Base-by-base conservation (phyloP, 2,888 invertebrate genomes). In the Tholera decimalis region DNA sequence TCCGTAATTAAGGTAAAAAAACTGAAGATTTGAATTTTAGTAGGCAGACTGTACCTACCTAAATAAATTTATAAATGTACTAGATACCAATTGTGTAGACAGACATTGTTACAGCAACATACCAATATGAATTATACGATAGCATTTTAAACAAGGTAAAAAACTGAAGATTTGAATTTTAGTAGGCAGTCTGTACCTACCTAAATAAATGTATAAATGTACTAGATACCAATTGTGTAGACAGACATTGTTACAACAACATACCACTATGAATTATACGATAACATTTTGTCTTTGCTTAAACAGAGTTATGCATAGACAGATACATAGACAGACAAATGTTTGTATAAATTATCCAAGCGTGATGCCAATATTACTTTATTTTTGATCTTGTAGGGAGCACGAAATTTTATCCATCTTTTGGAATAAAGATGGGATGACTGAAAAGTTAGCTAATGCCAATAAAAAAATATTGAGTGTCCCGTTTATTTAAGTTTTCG, bases 81-180 rank as follows among this genome's bases (percentile, higher is more conserved):
- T 26, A 18, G 24, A 33, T 71, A 47, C 44, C 37, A 47, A 53
- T 51, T 53, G n/a, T 70, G 44, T 51, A 39, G 33, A 24, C 53
- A 43, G 55, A n/a, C 22, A 7, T 28, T 26, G 30, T 56, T 46
- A 70, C 9, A 76, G 70, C 55, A 70, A 70, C 61, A 70, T 37
- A 7, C 37, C 37, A n/a, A 37, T n/a, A n/a, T 18, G 2, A 18
- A 39, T 9, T 9, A 41, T n/a, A 60, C 26, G 22, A 55, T 55
- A 55, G 70, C 37, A 60, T 49, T 39, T 6, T 28, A 18, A 1
- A 11, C 18, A 11, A 33, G 4, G 5, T 8, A 11, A 2, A n/a
- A 28, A 5, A 24, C 5, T 26, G n/a, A 26, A 26, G 24, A 11
- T n/a, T 46, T 2, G 4, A 1, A 2, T 3, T 24, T n/a, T 11